Evolutionary conservation across 2,888 invertebrate species (phyloP).

Genomic region (Pollenia labialis): DNA sequence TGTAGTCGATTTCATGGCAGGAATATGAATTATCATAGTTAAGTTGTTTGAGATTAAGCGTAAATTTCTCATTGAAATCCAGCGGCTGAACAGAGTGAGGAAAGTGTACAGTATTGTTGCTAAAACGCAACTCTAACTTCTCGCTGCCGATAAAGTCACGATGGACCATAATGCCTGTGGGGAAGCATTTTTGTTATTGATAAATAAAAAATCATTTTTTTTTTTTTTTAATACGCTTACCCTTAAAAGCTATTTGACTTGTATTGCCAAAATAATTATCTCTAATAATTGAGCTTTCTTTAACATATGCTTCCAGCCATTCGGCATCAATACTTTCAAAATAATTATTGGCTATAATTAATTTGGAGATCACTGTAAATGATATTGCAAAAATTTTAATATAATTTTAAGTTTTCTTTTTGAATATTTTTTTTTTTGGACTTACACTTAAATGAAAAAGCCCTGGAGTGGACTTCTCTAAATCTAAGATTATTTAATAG

Average conservation of each 20-base stretch:
- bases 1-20: conserved; percentile 79
- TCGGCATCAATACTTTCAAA: conserved; percentile 82
- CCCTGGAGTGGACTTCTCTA: conserved; percentile 87
- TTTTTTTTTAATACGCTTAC: conserved; percentile 67
- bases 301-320: conserved; percentile 81
- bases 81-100: conserved; percentile 75
- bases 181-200: not conserved
- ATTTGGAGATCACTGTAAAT: conserved; percentile 79
- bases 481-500: conserved; percentile 88
- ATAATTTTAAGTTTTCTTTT: not conserved
- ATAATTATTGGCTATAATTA: conserved; percentile 80
- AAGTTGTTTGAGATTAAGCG: conserved; percentile 80
- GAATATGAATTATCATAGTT: conserved; percentile 79
- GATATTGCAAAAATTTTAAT: not conserved
- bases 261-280: conserved; percentile 81
- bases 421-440: conserved; percentile 23
- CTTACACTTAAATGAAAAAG: conserved; percentile 86
- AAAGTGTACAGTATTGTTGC: conserved; percentile 80
- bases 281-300: conserved; percentile 80
- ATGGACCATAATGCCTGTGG: conserved; percentile 79
- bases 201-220: not conserved
- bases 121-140: conserved; percentile 82
- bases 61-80: conserved; percentile 80
- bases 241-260: conserved; percentile 81
- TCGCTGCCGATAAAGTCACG: conserved; percentile 81